Evolutionary conservation across 2,113 vertebrate species (phyloP), one percentile per base, ranked within the genome.

Genomic region (Paramormyrops kingsleyae): DNA sequence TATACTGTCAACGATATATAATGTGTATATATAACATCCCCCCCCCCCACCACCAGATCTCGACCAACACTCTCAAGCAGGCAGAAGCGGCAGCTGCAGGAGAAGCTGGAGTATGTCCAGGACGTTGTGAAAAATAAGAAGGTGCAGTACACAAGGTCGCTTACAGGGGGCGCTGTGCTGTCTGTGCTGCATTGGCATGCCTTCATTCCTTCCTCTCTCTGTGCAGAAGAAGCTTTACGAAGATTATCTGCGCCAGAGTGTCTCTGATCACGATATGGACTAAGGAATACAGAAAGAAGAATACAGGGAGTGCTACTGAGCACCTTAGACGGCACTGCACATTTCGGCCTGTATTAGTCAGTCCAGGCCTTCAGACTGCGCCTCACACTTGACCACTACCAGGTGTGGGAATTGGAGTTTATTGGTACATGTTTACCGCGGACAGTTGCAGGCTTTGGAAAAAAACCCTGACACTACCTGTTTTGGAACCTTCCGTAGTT

Each of bases 91-190:
- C 96, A 96, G 53, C 92, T 97, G 80, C 95, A 95, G 88, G 95
- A 97, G 90, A 96, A 96, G 90, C 93, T 95, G 77, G 94, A 95
- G 24, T 97, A 96, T 10, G 90, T 97, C 10, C 94, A 94, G 90
- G 96, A 96, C 3, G 96, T 96, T 89, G 95, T 96, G 70, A 95
- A 95, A 88, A 92, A 91, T 88, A 97, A 96, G 93, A 97, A 97
- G 96, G 97, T 97, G 93, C 74, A 35, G 17, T 80, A 39, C 15
- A 42, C 2, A 19, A 17, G 35, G 74, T 35, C 1, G 5, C 74
- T 80, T 39, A 2, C 0, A 15, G 70, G 35, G 74, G 74, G 74
- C 15, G 35, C 35, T 80, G 31, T 77, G 70, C 15, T 77, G n/a
- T 77, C 74, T 42, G 31, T 31, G n/a, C 31, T 35, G 13, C 35